phyloP scores from a whole-genome alignment of 2,113 vertebrate genomes.

The Gorsachius goisagi region DNA sequence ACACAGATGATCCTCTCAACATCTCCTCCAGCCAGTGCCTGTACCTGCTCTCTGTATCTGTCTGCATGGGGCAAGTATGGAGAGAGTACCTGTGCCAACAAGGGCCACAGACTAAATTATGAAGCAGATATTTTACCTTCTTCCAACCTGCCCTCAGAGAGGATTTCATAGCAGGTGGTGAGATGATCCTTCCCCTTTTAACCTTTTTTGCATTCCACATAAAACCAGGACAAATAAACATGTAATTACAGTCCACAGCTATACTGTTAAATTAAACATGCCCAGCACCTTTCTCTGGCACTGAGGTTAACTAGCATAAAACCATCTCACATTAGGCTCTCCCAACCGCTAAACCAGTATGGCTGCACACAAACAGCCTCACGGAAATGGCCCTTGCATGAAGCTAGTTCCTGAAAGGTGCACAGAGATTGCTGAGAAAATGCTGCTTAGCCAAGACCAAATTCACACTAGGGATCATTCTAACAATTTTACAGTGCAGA shows the following conservation, averaged over 20 bases:
- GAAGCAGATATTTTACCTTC: background rate
- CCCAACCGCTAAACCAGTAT: background rate
- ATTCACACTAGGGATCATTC: background rate
- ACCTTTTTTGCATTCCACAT: background rate
- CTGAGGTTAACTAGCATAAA: background rate
- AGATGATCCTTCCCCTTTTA: background rate
- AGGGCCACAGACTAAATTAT: background rate
- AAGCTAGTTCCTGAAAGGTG: background rate
- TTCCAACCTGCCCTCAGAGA: background rate
- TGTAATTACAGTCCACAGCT: background rate
- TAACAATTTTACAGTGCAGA: background rate
- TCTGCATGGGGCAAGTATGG: accelerated
- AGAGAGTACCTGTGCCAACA: background rate
- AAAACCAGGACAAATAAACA: background rate
- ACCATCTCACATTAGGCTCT: background rate
- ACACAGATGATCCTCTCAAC: background rate
- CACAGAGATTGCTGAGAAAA: background rate
- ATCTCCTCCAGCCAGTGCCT: background rate
- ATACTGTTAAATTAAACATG: background rate
- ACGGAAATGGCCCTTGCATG: background rate
- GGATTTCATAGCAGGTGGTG: background rate
- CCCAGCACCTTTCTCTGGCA: background rate
- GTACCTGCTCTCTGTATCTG: background rate
- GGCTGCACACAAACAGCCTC: background rate
- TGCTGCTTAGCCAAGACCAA: background rate